Percentiles rank a stretch among this genome's conserved stretches.
Conservation (phyloP, 2,797 vertebrate genomes). For the Triplophysa bombifrons region DNA sequence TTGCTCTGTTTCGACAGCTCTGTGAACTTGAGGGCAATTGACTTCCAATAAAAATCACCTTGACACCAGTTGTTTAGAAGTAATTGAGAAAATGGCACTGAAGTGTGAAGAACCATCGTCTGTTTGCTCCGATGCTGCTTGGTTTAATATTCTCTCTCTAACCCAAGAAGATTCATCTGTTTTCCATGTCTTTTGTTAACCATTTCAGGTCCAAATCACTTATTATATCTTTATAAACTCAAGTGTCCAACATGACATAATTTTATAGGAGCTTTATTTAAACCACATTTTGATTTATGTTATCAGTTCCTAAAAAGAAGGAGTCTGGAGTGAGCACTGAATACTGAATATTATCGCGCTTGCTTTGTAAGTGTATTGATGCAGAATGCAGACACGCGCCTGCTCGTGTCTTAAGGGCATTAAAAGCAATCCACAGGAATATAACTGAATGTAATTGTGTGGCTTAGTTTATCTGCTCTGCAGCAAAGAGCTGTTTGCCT, state of each 20-base stretch:
- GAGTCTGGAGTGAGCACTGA: background rate
- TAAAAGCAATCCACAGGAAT: constrained; percentile 56
- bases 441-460: constrained; percentile 46
- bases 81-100: background rate
- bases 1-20: background rate
- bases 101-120: background rate
- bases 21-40: constrained; percentile 3
- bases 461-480: constrained; percentile 51
- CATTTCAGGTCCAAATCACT: constrained; percentile 4
- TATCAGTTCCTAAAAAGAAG: background rate
- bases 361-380: constrained; percentile 24
- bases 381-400: constrained; percentile 12
- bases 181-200: background rate
- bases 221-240: constrained; percentile 10
- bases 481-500: constrained; percentile 46
- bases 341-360: constrained; percentile 18
- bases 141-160: background rate
- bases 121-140: background rate
- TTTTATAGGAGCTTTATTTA: constrained; percentile 25
- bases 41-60: background rate
- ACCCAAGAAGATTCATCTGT: background rate
- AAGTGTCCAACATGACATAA: background rate
- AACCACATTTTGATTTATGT: background rate
- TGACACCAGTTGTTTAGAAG: background rate
- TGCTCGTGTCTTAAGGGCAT: constrained; percentile 30